Conservation (phyloP, 2,113 vertebrate species). For the Nematolebias whitei region DNA sequence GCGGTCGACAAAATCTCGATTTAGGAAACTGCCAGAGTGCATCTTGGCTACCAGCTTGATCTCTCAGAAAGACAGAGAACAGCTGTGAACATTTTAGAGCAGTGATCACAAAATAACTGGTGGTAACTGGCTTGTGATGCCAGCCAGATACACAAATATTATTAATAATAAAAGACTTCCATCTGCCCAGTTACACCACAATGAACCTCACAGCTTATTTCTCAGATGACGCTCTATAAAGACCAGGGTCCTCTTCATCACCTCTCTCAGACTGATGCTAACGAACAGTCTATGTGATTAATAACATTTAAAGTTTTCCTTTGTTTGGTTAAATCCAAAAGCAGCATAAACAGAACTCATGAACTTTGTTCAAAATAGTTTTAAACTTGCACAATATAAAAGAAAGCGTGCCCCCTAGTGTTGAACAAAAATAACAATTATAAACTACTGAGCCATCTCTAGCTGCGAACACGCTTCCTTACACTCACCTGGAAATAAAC, state of each 20-base stretch:
- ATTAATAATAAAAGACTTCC: too few species aligned
- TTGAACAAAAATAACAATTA: not conserved
- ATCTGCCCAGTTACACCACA: too few species aligned
- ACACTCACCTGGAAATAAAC: slow-evolving; percentile 31
- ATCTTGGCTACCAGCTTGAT: slow-evolving; percentile 45
- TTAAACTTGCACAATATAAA: too few species aligned
- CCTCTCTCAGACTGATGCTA: slow-evolving; percentile 9
- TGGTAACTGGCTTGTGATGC: too few species aligned
- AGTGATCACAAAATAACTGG: too few species aligned
- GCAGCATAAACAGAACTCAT: slow-evolving; percentile 12
- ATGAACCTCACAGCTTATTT: slow-evolving; percentile 76
- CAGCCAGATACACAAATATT: too few species aligned
- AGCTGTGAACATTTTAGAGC: slow-evolving; percentile 6
- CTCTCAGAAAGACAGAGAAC: slow-evolving; percentile 35
- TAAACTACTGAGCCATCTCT: too few species aligned
- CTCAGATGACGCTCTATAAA: not conserved
- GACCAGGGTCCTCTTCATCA: too few species aligned
- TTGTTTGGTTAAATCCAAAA: slow-evolving; percentile 16
- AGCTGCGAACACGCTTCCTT: too few species aligned
- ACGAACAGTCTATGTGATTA: slow-evolving; percentile 21
- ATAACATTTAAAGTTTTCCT: slow-evolving; percentile 19
- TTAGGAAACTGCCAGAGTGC: slow-evolving; percentile 53
- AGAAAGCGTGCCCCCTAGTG: slow-evolving; percentile 70
- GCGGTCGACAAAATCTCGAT: slow-evolving; percentile 48
- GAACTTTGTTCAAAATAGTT: slow-evolving; percentile 31